phyloP scores from a whole-genome alignment of 2,888 invertebrate species.

The Amblyjoppa proteus region DNA sequence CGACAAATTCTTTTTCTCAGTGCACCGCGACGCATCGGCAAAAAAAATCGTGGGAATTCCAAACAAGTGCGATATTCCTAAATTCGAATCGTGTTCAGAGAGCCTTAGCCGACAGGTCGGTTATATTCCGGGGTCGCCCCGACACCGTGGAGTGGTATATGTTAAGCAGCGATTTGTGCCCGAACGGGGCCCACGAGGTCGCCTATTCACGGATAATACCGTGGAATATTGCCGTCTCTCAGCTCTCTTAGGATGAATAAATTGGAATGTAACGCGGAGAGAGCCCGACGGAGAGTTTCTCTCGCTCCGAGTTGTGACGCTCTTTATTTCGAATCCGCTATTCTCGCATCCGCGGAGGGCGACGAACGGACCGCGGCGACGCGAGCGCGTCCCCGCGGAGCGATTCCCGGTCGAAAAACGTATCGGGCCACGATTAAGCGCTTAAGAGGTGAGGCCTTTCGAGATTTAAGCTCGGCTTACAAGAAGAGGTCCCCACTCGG shows the following conservation, averaged over 20 bases:
- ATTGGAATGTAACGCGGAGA: conserved; percentile 36
- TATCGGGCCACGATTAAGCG: conserved; percentile 76
- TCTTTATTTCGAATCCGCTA: conserved; percentile 33
- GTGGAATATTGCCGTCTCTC: conserved; percentile 38
- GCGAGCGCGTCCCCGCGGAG: neutral
- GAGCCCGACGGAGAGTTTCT: neutral
- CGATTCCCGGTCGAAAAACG: conserved; percentile 63
- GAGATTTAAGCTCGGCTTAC: conserved; percentile 77
- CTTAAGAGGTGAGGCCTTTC: conserved; percentile 74
- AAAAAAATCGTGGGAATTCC: neutral
- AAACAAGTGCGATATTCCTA: neutral
- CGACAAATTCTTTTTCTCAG: too few species aligned
- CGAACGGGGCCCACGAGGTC: conserved; percentile 30
- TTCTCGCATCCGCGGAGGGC: neutral
- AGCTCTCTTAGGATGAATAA: conserved; percentile 30
- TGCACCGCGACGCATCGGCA: too few species aligned
- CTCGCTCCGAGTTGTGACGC: conserved; percentile 11
- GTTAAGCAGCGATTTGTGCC: conserved; percentile 56
- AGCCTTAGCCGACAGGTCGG: neutral
- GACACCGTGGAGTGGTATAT: conserved; percentile 29
- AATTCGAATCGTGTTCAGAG: conserved; percentile 7
- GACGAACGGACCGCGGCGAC: conserved; percentile 20
- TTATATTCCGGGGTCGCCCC: conserved; percentile 19
- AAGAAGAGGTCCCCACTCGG: conserved; percentile 39
- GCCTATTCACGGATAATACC: conserved; percentile 57